phyloP scores from a whole-genome alignment of 2,888 invertebrate species.

The Agriopis marginaria region DNA sequence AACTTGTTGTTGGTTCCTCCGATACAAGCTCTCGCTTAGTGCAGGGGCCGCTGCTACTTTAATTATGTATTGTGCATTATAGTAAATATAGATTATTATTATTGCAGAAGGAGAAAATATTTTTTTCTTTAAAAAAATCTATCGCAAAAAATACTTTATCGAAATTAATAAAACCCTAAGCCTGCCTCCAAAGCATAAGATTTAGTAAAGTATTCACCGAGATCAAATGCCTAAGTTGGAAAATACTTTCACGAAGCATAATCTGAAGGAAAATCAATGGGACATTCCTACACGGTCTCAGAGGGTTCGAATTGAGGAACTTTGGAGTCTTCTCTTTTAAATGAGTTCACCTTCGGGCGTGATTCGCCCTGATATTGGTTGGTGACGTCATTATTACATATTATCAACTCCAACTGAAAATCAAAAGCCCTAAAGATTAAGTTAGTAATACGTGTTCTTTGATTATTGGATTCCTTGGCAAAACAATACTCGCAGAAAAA shows the following conservation, averaged over 20 bases:
- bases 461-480: too few relatives aligned
- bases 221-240: constrained; percentile 69
- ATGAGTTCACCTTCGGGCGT: constrained; percentile 63
- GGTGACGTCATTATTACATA: constrained; percentile 9
- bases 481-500: too few relatives aligned
- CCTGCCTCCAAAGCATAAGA: constrained; percentile 48
- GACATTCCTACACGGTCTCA: constrained; percentile 70
- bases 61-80: too few relatives aligned
- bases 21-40: too few relatives aligned
- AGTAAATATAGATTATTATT: too few relatives aligned
- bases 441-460: too few relatives aligned
- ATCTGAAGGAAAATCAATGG: constrained; percentile 72
- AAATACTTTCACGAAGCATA: constrained; percentile 80
- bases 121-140: background rate
- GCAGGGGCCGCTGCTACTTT: too few relatives aligned
- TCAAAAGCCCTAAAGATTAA: background rate
- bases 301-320: constrained; percentile 63
- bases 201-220: constrained; percentile 73
- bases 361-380: constrained; percentile 51
- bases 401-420: background rate
- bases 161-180: constrained; percentile 18
- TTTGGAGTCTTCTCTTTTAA: constrained; percentile 60
- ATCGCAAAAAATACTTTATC: background rate
- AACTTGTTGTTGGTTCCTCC: too few relatives aligned
- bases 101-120: too few relatives aligned